Conservation (phyloP, 2,797 vertebrate species). For the Diceros bicornis region DNA sequence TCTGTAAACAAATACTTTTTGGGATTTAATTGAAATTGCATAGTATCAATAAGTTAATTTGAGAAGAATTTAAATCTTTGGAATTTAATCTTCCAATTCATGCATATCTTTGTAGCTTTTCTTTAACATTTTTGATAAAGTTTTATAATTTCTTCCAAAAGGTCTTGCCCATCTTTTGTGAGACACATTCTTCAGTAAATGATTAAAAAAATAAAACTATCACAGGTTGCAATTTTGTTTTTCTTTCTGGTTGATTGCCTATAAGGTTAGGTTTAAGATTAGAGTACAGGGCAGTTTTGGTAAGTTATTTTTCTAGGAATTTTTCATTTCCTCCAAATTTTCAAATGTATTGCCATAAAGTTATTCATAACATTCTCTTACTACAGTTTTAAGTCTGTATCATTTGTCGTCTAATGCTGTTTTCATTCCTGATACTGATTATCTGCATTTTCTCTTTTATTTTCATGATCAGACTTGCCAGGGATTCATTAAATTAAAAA, state of each 20-base stretch:
- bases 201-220: neutral
- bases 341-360: neutral
- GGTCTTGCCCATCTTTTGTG: neutral
- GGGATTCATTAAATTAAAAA: neutral
- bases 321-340: neutral
- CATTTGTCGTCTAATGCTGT: neutral
- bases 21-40: neutral
- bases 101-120: neutral
- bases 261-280: neutral
- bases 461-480: neutral
- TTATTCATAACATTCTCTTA: neutral
- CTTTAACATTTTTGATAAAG: neutral
- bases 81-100: neutral
- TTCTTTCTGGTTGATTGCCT: neutral
- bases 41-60: neutral
- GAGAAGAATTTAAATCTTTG: neutral
- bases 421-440: neutral
- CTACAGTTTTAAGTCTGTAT: neutral
- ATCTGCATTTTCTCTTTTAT: neutral
- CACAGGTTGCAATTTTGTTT: neutral
- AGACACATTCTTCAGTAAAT: neutral
- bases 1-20: neutral
- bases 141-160: neutral
- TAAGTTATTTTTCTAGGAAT: neutral
- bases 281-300: neutral